These are phyloP conservation scores for Hylomyscus alleni DNA, from an alignment of 2,797 vertebrate genomes.

Conservation along the genomic window DNA sequence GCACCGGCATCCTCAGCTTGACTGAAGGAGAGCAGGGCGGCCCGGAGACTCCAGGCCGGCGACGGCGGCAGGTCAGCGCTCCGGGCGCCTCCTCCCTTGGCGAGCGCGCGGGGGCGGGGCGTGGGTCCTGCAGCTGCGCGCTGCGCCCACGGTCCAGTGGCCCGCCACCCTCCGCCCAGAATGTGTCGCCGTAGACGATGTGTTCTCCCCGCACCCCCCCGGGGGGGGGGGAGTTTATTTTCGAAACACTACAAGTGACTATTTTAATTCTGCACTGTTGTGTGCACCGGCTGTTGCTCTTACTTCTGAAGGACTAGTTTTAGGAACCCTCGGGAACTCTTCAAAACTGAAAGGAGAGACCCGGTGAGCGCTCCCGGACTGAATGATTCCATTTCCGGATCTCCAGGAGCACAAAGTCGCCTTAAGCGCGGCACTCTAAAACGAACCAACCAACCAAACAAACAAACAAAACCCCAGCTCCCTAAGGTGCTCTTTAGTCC, in stretches of 20 bases:
- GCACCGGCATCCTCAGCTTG: background rate
- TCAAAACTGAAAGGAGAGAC: conserved; percentile 49
- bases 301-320: background rate
- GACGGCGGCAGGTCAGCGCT: accelerated
- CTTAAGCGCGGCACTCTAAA: background rate
- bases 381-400: background rate
- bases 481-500: background rate
- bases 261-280: conserved; percentile 45
- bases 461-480: background rate
- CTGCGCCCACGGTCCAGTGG: background rate
- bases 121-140: conserved; percentile 59
- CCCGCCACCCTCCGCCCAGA: background rate
- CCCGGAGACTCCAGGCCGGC: background rate
- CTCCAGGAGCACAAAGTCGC: background rate
- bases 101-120: conserved; percentile 32
- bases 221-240: conserved; percentile 40
- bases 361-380: background rate
- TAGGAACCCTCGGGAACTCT: background rate
- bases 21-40: accelerated
- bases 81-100: background rate
- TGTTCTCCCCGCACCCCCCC: background rate
- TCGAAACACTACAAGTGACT: conserved; percentile 45
- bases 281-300: background rate
- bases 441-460: background rate
- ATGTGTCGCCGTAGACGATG: conserved; percentile 44